phyloP scores from a whole-genome alignment of 2,797 vertebrate genomes.

The Limosa lapponica region DNA sequence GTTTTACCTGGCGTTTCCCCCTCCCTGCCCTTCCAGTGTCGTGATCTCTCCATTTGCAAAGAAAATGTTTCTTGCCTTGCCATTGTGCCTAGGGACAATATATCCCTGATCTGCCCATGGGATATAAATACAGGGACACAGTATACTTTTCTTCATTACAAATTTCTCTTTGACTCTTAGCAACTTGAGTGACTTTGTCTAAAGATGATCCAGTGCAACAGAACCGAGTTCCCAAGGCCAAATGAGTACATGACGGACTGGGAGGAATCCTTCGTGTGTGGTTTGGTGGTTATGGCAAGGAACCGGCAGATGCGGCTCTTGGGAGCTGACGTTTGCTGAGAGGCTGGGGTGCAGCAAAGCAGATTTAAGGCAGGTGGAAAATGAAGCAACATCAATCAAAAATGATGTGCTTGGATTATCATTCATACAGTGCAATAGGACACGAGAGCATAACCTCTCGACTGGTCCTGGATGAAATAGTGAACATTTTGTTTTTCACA shows the following conservation, averaged over 20 bases:
- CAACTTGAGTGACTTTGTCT: not conserved
- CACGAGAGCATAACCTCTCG: not conserved
- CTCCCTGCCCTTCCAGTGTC: not conserved
- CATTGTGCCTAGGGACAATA: not conserved
- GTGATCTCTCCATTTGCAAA: not conserved
- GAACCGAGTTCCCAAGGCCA: not conserved
- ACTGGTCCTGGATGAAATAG: not conserved
- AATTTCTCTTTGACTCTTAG: not conserved
- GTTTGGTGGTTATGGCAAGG: constrained; percentile 39
- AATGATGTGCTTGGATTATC: not conserved
- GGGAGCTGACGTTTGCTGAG: not conserved
- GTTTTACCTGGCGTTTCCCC: not conserved
- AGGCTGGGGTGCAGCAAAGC: not conserved
- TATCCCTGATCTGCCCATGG: not conserved
- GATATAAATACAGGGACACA: not conserved
- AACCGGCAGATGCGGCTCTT: not conserved
- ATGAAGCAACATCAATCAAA: not conserved
- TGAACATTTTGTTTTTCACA: constrained; percentile 3
- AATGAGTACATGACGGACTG: not conserved
- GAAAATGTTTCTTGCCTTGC: not conserved
- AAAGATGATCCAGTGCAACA: not conserved
- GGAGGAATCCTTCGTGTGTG: constrained; percentile 11
- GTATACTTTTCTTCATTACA: not conserved
- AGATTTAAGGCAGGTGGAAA: constrained; percentile 46
- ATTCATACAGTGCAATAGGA: not conserved